A percentile compares a stretch with the other conserved stretches of the same genome.
These are phyloP conservation scores for Stenchaetothrips biformis DNA, from an alignment of 2,888 invertebrate genomes.

Conservation along the genomic window DNA sequence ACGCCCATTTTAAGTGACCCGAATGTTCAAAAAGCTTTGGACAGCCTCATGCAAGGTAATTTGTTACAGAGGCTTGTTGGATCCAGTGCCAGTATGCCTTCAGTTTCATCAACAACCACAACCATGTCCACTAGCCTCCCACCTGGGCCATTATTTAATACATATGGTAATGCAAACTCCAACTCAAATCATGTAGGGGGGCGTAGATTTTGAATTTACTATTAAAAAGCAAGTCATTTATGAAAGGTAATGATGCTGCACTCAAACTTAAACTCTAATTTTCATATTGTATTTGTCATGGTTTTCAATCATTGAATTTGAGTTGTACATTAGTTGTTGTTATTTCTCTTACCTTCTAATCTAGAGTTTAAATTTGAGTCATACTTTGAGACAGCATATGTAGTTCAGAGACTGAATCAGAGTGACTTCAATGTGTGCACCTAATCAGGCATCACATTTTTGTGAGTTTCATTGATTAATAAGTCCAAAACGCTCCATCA, in stretches of 20 bases:
- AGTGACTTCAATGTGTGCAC: neutral
- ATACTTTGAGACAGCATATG: neutral
- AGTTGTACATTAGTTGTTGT: neutral
- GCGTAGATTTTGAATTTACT: neutral
- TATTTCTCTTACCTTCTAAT: neutral
- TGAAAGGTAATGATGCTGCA: no score
- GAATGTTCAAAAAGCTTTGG: constrained; percentile 72
- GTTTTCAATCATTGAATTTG: neutral
- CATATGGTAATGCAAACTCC: neutral
- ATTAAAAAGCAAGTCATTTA: neutral
- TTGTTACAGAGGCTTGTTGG: neutral
- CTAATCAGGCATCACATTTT: neutral
- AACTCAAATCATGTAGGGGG: neutral
- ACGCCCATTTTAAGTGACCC: constrained; percentile 66
- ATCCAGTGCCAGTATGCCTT: neutral
- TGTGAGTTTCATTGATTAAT: neutral
- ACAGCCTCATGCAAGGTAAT: constrained; percentile 56
- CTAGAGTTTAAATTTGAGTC: neutral
- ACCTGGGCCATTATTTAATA: neutral
- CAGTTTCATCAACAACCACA: neutral
- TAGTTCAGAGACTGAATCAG: neutral
- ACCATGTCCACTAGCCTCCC: neutral
- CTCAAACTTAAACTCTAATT: neutral
- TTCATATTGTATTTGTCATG: neutral
- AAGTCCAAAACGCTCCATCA: neutral